Evolutionary conservation across 2,113 vertebrate species (phyloP).

Genomic region (Ictidomys tridecemlineatus): DNA sequence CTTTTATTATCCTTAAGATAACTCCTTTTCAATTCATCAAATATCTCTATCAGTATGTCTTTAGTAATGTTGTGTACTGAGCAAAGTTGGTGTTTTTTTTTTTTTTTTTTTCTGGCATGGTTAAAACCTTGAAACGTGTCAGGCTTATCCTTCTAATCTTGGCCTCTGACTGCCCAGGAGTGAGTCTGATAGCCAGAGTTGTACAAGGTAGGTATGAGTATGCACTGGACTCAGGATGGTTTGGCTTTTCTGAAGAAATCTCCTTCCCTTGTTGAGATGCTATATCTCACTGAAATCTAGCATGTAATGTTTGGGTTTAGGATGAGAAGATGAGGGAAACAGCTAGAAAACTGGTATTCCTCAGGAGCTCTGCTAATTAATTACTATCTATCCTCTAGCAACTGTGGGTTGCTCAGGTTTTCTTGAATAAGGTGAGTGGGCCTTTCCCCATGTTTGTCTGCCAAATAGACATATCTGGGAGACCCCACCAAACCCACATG

Average conservation of each 20-base stretch:
- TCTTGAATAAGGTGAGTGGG: background rate
- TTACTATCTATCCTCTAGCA: background rate
- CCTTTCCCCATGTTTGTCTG: background rate
- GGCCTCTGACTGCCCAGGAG: background rate
- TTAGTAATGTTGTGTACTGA: background rate
- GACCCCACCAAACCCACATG: background rate
- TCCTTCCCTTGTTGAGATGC: background rate
- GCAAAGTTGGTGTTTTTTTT: background rate
- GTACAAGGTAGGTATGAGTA: background rate
- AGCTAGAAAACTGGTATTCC: background rate
- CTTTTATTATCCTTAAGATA: conserved; percentile 12
- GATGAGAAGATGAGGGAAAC: background rate
- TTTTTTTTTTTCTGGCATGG: background rate
- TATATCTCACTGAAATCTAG: background rate
- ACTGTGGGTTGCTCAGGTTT: background rate
- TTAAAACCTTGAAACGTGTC: background rate
- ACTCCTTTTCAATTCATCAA: background rate
- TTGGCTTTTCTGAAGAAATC: conserved; percentile 12
- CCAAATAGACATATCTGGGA: background rate
- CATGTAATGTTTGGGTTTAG: background rate
- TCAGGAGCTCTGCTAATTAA: background rate
- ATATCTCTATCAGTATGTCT: background rate
- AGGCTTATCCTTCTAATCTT: background rate
- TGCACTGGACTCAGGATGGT: background rate
- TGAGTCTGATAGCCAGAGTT: background rate